These are phyloP conservation scores for Datnioides undecimradiatus DNA, from an alignment of 2,113 vertebrate genomes.

Conservation along the genomic window DNA sequence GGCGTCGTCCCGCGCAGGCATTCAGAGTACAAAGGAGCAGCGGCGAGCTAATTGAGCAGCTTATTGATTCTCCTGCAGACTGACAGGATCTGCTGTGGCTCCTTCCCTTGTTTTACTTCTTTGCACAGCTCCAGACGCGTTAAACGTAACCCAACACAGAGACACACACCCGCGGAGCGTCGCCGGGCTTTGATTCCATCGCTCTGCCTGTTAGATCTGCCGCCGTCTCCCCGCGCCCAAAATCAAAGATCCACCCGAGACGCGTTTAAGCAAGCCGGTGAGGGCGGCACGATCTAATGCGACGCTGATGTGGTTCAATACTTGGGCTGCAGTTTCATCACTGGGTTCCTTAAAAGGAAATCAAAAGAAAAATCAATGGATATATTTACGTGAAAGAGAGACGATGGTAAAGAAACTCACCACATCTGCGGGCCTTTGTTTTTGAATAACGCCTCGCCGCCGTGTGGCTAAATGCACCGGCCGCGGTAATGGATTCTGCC, in stretches of 20 bases:
- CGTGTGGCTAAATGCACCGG: conserved; percentile 12
- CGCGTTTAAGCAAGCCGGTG: background rate
- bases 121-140: background rate
- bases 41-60: background rate
- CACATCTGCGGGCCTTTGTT: conserved; percentile 15
- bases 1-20: background rate
- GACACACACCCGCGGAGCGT: background rate
- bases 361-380: background rate
- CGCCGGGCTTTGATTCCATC: background rate
- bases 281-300: background rate
- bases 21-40: background rate
- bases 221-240: background rate
- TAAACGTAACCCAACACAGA: background rate
- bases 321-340: background rate
- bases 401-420: conserved; percentile 1
- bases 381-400: background rate
- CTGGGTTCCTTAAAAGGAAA: background rate
- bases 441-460: conserved; percentile 9
- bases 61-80: background rate
- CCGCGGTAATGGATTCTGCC: conserved; percentile 41
- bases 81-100: background rate
- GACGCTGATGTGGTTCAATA: background rate
- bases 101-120: background rate
- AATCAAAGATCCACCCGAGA: background rate
- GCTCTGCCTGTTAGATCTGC: background rate